Evolutionary conservation across 2,888 invertebrate species (phyloP).

Genomic region (Noctua janthe): DNA sequence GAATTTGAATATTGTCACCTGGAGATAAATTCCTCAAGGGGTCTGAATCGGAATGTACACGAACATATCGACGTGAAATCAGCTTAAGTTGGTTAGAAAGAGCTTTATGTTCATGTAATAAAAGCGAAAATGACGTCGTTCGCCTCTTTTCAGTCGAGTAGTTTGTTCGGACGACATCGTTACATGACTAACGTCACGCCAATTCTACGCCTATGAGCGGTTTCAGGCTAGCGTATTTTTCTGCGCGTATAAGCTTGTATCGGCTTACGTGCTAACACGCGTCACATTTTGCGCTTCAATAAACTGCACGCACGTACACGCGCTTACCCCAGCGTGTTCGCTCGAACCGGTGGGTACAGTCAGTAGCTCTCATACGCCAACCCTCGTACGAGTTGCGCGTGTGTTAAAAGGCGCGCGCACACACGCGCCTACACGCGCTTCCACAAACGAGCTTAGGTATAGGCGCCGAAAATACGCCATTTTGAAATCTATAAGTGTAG

Average conservation of each 20-base stretch:
- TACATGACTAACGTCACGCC: background rate
- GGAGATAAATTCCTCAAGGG: background rate
- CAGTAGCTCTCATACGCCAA: no score
- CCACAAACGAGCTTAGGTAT: background rate
- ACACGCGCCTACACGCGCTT: background rate
- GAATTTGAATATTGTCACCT: background rate
- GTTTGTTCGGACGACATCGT: background rate
- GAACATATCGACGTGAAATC: background rate
- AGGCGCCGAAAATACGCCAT: background rate
- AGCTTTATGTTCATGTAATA: background rate
- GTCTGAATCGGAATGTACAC: background rate
- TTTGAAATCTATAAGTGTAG: background rate
- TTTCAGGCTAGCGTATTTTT: no score
- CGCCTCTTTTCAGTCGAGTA: background rate
- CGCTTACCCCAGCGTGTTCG: no score
- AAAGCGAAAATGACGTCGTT: background rate
- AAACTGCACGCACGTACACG: no score
- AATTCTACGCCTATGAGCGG: background rate
- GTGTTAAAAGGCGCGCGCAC: no score
- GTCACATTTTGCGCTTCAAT: no score
- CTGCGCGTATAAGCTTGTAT: no score
- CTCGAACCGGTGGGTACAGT: no score
- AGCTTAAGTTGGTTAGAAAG: background rate
- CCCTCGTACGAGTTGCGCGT: no score
- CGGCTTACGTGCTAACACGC: no score